phyloP scores from a whole-genome alignment of 2,113 vertebrate species.

The Corythaixoides concolor region DNA sequence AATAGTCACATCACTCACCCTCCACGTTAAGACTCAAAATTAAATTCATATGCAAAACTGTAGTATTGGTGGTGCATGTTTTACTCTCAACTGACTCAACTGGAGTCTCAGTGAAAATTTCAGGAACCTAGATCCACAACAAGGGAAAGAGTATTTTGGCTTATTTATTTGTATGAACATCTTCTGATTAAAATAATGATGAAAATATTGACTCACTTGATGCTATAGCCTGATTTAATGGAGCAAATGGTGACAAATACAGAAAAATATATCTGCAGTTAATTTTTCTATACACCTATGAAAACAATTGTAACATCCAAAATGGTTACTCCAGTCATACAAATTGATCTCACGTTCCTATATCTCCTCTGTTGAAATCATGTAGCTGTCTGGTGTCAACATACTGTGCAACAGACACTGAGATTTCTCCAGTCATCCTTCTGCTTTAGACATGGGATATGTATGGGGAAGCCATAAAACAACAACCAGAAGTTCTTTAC shows the following conservation, averaged over 20 bases:
- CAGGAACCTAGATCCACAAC: background rate
- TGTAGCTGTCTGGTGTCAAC: background rate
- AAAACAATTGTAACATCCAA: background rate
- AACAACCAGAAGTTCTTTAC: background rate
- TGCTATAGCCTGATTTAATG: background rate
- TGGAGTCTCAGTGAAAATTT: background rate
- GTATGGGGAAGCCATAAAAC: background rate
- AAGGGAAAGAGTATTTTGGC: background rate
- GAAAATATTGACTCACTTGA: background rate
- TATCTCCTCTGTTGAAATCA: background rate
- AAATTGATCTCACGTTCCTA: background rate
- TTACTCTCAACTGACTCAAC: background rate
- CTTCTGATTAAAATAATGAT: background rate
- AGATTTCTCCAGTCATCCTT: background rate
- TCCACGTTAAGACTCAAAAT: background rate
- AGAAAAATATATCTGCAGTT: background rate
- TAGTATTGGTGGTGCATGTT: background rate
- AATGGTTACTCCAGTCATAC: background rate
- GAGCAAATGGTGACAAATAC: background rate
- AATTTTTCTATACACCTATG: background rate
- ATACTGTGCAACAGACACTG: background rate
- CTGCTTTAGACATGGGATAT: background rate
- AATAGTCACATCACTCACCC: background rate
- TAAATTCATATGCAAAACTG: background rate
- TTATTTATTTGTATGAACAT: background rate